A percentile compares a stretch with the other conserved stretches of the same genome.
Evolutionary conservation across 2,888 invertebrate genomes (phyloP).

Genomic region (Cactoblastis cactorum): DNA sequence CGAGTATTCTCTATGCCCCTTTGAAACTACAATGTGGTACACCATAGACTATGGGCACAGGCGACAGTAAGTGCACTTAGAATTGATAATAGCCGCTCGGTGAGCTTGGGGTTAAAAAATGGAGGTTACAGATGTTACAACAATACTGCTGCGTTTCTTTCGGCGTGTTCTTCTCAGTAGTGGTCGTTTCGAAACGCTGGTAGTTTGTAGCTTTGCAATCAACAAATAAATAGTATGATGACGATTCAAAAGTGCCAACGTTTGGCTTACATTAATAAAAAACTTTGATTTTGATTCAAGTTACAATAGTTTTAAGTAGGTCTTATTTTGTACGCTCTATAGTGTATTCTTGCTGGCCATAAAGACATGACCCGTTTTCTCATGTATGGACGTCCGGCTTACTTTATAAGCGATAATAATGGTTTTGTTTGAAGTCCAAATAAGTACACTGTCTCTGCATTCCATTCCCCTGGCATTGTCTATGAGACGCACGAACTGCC

Average conservation of each 20-base stretch:
- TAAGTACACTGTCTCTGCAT: conserved; percentile 26
- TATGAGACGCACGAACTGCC: no score
- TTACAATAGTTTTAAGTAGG: neutral
- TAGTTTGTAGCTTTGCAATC: no score
- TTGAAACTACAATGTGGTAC: conserved; percentile 13
- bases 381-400: conserved; percentile 69
- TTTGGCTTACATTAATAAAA: no score
- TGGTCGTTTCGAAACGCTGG: no score
- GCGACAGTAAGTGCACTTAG: conserved; percentile 41
- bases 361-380: conserved; percentile 59
- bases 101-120: neutral
- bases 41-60: conserved; percentile 23
- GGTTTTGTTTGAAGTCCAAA: conserved; percentile 40
- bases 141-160: no score
- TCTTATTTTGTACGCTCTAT: neutral
- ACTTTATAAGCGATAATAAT: conserved; percentile 52
- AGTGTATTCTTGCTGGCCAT: conserved; percentile 8
- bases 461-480: conserved; percentile 26
- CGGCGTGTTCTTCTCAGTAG: no score
- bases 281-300: no score
- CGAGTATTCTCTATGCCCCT: conserved; percentile 4
- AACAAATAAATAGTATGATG: no score
- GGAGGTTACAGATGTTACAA: neutral
- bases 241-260: no score
- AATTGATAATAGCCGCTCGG: conserved; percentile 43